These are phyloP conservation scores for Strigamia maritima DNA, from an alignment of 2,888 invertebrate species.

Conservation along the genomic window DNA sequence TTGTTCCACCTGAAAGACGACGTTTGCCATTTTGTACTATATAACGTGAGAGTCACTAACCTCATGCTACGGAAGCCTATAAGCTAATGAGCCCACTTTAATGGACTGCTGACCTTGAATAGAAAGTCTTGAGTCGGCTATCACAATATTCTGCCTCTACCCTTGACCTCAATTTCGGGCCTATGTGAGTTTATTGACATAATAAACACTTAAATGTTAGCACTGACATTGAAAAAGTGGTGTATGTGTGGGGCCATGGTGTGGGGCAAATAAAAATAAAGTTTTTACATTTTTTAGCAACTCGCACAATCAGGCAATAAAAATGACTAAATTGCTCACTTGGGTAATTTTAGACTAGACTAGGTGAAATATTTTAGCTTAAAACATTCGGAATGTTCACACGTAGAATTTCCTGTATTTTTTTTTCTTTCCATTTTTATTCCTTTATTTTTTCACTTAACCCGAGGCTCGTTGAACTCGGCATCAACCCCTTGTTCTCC, in stretches of 20 bases:
- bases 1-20: conserved; percentile 21
- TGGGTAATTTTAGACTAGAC: neutral
- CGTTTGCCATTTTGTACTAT: conserved; percentile 22
- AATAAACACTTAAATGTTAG: conserved; percentile 8
- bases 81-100: conserved; percentile 31
- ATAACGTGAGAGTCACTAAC: conserved; percentile 27
- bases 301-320: neutral
- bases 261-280: neutral
- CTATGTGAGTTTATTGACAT: conserved; percentile 24
- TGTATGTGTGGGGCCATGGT: neutral
- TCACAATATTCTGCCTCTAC: conserved; percentile 18
- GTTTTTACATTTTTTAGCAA: neutral
- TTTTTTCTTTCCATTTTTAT: conserved; percentile 2
- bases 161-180: conserved; percentile 32
- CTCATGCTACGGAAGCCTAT: conserved; percentile 22
- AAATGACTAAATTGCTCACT: neutral
- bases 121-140: conserved; percentile 31
- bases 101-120: conserved; percentile 34
- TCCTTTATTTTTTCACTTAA: conserved; percentile 20
- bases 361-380: neutral
- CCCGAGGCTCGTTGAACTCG: conserved; percentile 23
- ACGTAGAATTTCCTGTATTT: conserved; percentile 30
- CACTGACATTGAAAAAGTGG: neutral
- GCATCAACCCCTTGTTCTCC: conserved; percentile 17
- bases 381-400: conserved; percentile 15